Evolutionary conservation across 2,797 vertebrate species (phyloP).

Genomic region (Nannoperca obscura): DNA sequence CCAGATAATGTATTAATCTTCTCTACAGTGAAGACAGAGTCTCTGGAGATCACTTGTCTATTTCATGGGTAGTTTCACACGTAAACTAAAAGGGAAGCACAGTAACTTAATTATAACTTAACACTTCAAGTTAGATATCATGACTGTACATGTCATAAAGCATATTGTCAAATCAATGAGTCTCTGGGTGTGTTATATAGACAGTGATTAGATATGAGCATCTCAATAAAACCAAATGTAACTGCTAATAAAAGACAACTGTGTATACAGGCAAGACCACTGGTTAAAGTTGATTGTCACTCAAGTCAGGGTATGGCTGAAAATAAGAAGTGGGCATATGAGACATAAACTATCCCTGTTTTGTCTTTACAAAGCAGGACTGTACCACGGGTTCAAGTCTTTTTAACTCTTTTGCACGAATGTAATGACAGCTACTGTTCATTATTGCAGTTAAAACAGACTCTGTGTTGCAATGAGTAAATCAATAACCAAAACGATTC

Average conservation of each 20-base stretch:
- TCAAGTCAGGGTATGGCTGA: not conserved
- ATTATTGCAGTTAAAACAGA: not conserved
- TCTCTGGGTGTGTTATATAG: not conserved
- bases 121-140: constrained; percentile 31
- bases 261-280: not conserved
- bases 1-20: constrained; percentile 76
- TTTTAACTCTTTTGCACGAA: not conserved
- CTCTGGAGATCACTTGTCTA: constrained; percentile 71
- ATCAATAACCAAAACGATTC: not conserved
- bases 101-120: constrained; percentile 64
- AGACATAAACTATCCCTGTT: not conserved
- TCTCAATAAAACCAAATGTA: not conserved
- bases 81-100: constrained; percentile 54
- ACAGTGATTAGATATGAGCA: constrained; percentile 1
- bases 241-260: not conserved
- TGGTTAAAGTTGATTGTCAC: not conserved
- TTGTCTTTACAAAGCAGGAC: not conserved
- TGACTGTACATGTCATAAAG: constrained; percentile 14
- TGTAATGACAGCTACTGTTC: not conserved
- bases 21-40: constrained; percentile 54
- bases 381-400: not conserved
- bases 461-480: not conserved
- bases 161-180: constrained; percentile 11
- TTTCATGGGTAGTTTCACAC: constrained; percentile 77
- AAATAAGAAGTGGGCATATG: not conserved